These are phyloP conservation scores for Caenorhabditis inopinata DNA, from an alignment of 1,140 invertebrate species.

Conservation along the genomic window DNA sequence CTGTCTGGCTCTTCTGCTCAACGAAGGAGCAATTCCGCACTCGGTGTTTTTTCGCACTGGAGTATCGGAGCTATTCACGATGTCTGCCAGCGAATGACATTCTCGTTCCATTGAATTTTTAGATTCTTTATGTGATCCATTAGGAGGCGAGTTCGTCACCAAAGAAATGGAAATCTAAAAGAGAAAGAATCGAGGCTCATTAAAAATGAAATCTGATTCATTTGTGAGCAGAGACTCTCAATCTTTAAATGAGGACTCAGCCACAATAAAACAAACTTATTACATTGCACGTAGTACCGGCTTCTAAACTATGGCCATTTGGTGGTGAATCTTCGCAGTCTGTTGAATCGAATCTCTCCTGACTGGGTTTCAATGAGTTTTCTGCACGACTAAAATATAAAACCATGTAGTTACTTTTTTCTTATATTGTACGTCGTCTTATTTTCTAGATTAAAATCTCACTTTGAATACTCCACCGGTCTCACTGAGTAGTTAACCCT, in stretches of 20 bases:
- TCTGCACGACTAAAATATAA: conserved; percentile 5
- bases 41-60: conserved; percentile 48
- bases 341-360: conserved; percentile 42
- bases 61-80: conserved; percentile 33
- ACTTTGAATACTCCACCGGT: conserved; percentile 41
- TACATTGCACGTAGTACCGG: background rate
- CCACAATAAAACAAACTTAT: background rate
- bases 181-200: background rate
- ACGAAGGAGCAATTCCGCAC: conserved; percentile 16
- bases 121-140: conserved; percentile 17
- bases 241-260: background rate
- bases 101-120: conserved; percentile 45
- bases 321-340: conserved; percentile 40
- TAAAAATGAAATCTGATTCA: background rate
- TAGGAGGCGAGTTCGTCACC: conserved; percentile 16
- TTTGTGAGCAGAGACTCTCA: background rate
- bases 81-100: conserved; percentile 54
- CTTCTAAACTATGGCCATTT: conserved; percentile 41
- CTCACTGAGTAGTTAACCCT: conserved; percentile 44
- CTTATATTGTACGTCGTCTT: background rate
- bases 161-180: conserved; percentile 26
- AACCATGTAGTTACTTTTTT: background rate
- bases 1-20: conserved; percentile 21
- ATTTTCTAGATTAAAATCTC: background rate
- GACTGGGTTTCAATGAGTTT: background rate